A percentile compares a stretch with the other conserved stretches of the same genome.
phyloP scores from a whole-genome alignment of 2,888 invertebrate species.

The Drosophila yooni region DNA sequence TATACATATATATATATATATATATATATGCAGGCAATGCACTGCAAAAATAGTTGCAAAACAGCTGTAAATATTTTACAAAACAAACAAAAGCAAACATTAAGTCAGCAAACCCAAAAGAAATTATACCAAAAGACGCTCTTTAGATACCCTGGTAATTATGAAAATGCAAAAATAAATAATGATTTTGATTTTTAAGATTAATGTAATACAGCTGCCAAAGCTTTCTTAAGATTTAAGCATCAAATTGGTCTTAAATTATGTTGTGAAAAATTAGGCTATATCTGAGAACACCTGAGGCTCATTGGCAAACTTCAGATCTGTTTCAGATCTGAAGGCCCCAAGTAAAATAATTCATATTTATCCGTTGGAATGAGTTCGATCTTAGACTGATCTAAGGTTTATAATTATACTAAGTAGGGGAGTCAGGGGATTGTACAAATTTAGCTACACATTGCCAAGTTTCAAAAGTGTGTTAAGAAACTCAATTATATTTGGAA shows the following conservation, averaged over 20 bases:
- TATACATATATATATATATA: neutral
- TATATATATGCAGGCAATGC: slow-evolving; percentile 11
- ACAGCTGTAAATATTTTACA: slow-evolving; percentile 49
- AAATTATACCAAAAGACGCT: slow-evolving; percentile 3
- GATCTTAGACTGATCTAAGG: neutral
- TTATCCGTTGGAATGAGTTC: neutral
- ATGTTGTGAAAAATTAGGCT: neutral
- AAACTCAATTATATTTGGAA: too few relatives aligned
- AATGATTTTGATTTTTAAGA: neutral
- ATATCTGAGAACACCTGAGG: neutral
- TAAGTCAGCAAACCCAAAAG: slow-evolving; percentile 15
- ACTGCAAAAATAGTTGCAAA: slow-evolving; percentile 52
- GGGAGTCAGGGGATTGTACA: neutral
- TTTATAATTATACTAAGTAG: neutral
- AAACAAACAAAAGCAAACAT: slow-evolving; percentile 17
- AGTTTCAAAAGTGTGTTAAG: neutral
- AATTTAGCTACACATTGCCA: neutral
- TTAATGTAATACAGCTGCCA: neutral
- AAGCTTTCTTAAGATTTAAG: neutral
- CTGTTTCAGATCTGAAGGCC: neutral
- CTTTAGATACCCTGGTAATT: slow-evolving; percentile 13
- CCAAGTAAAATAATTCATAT: rapidly evolving
- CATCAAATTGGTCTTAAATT: neutral
- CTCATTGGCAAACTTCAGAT: neutral
- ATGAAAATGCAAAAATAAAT: neutral